Base-by-base conservation (phyloP, 1,140 invertebrate genomes). In the Cydia pomonella region DNA sequence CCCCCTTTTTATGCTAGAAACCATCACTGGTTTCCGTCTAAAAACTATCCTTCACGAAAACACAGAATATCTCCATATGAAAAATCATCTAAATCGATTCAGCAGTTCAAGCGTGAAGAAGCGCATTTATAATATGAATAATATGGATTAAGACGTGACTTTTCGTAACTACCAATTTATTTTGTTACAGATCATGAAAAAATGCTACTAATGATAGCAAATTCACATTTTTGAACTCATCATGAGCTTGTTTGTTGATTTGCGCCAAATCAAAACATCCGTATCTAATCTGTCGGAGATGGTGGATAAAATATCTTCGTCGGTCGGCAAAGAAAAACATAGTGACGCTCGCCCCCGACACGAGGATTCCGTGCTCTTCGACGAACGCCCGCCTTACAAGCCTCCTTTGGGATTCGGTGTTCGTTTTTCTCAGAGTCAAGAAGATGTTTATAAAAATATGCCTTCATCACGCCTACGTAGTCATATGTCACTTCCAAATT, bases 201-300 rank as follows among this genome's bases (percentile, higher is more conserved):
- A 71, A 75, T 29, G 27, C n/a, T 13, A 18, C n/a, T 75, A 72
- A n/a, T 33, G 1, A 5, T 73, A 69, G 44, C 41, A 66, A 44
- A 47, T 27, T 18, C 59, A 73, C 38, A 59, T 66, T 0, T 59
- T 23, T 73, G 69, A 75, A 69, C 1, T 71, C 38, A 74, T 27
- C 75, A 93, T 93, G 91, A 93, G 91, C 82, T 85, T 93, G 79
- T 93, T 93, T 78, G 90, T 93, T 75, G 90, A 93, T 80, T 86
- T 93, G 73, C 83, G 91, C 73, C 91, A 90, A 74, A 91, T 93
- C 64, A 92, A 90, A 77, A 86, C 89, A 59, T 93, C 91, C 53
- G 90, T 93, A 73, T 88, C 86, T 78, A 93, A 90, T 73, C 84
- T 93, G 6, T 93, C 91, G 5, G 89, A 90, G 62, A 92, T 93